Base-by-base conservation (phyloP, 2,888 invertebrate genomes). In the Andrena haemorrhoa region DNA sequence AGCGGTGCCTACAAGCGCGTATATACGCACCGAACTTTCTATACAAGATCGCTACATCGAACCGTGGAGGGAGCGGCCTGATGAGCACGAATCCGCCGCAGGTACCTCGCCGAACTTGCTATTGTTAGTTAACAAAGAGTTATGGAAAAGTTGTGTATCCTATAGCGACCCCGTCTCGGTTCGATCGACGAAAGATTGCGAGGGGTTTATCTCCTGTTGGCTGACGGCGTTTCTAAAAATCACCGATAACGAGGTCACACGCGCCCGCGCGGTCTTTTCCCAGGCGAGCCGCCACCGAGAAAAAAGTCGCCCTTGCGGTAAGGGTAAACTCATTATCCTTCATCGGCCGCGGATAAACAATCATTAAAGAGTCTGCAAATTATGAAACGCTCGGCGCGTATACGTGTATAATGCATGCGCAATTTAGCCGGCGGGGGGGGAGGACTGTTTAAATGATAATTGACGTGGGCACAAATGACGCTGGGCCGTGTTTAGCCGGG, bases 401-500 rank as follows among this genome's bases (percentile, higher is more conserved):
- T 53, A 53, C 74, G 65, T 72, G 61, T 69, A 58, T 68, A 77
- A 79, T 65, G 74, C 65, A 73, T 49, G 81, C 58, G 75, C 79
- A 79, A 87, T 87, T 87, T 82, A 79, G 26, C 80, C 41, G 35
- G 58, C 12, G 2, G 8, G 0, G 2, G 10, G 58, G 56, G 8
- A 26, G 58, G 58, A 81, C 88, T 82, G 79, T 87, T 85, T 86
- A 88, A 87, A 87, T 88, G 87, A 86, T 89, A 89, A 89, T 89
- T 86, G 89, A 86, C 88, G 83, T 75, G 64, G n/a, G 73, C 79
- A 86, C 81, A 80, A 84, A 89, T 84, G 81, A 71, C 58, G 66
- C 51, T 61, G 76, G 68, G 12, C 10, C 33, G 78, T 88, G 88
- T 88, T 88, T 88, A 88, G 83, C 77, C 61, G 75, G 73, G 56